Evolutionary conservation across 1,140 invertebrate genomes (phyloP), one percentile per base, ranked within the genome.

Genomic region (Formica exsecta): DNA sequence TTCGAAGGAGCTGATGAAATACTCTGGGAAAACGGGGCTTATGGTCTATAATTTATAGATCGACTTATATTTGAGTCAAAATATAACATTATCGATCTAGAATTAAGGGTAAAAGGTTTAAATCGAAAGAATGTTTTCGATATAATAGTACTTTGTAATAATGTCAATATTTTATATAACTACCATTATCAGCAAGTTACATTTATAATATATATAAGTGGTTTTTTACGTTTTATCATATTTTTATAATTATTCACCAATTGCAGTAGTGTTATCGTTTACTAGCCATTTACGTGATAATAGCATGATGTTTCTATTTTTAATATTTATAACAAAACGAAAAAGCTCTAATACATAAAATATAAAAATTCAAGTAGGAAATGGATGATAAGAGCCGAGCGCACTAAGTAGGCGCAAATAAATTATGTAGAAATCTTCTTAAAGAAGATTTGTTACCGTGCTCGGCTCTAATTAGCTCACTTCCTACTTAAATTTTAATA

Each of bases 1-100:
- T 73, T 61, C 36, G 22, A 61, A 61, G 6, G 7, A 32, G 13
- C 54, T 61, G 25, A 73, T 44, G 38, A 83, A 62, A 83, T 83
- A 73, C 11, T 32, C 36, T 13, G 9, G 3, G 29, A 22, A 32
- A 32, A 19, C 16, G 36, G 0, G 16, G 19, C 48, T 74, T 73
- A 48, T 36, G 54, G 29, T 41, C 32, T 54, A 22, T 73, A 44
- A 73, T 19, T 83, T 41, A 22, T 32, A 22, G 22, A 61, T 25
- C 54, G 48, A 68, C 38, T 62, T 41, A 73, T 9, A 61, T 25
- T 44, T 16, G 0, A 16, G n/a, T 59, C n/a, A 0, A 16, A 36
- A 29, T 32, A 16, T n/a, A 29, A 41, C 59, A 29, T 32, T 64
- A 76, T 25, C 22, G 57, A 75, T 57, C 36, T 41, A 25, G 11